phyloP scores from a whole-genome alignment of 2,888 invertebrate species.

The Schrankia costaestrigalis region DNA sequence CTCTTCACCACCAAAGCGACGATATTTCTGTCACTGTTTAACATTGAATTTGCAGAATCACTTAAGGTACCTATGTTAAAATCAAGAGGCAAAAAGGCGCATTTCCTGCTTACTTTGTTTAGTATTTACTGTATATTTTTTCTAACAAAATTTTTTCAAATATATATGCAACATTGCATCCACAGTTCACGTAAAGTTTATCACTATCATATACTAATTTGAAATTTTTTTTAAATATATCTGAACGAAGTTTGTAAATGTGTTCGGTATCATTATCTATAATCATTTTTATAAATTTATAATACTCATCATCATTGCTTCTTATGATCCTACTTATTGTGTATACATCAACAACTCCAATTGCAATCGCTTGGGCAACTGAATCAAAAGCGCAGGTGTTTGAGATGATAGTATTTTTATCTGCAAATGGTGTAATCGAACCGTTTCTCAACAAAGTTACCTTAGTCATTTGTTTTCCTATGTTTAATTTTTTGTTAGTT shows the following conservation, averaged over 20 bases:
- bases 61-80: constrained; percentile 5
- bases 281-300: constrained; percentile 6
- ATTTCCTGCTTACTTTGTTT: constrained; percentile 1
- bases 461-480: constrained; percentile 1
- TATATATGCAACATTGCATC: constrained; percentile 15
- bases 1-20: too few species aligned
- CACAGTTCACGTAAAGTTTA: constrained; percentile 13
- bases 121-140: constrained; percentile 10
- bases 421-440: constrained; percentile 5
- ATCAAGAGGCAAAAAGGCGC: constrained; percentile 6
- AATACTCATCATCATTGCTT: constrained; percentile 2
- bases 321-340: constrained; percentile 6
- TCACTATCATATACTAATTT: constrained; percentile 2
- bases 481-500: neutral
- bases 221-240: constrained; percentile 8
- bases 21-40: constrained; percentile 7
- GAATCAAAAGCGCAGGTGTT: constrained; percentile 13
- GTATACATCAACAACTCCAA: constrained; percentile 10
- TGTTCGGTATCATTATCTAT: constrained; percentile 8
- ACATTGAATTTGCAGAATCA: constrained; percentile 9
- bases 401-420: constrained; percentile 9
- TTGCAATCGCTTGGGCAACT: constrained; percentile 11
- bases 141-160: constrained; percentile 14
- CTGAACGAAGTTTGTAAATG: constrained; percentile 6
- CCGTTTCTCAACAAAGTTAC: constrained; percentile 10